Base-by-base conservation (phyloP, 2,888 invertebrate genomes). In the Cryptocephalus primarius region DNA sequence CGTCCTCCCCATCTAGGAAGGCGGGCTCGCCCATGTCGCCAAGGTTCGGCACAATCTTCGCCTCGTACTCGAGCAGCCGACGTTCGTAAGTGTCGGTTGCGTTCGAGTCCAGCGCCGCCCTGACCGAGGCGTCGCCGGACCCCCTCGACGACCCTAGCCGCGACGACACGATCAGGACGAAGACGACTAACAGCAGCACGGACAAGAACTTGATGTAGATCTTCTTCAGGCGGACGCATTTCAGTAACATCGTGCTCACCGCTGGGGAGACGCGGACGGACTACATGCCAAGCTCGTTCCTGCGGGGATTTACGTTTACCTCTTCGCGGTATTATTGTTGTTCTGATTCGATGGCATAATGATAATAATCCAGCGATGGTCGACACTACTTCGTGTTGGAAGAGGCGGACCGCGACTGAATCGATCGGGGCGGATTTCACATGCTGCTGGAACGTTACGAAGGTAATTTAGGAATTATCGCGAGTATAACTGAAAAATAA, bases 1-100 rank as follows among this genome's bases (percentile, higher is more conserved):
- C 87, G 41, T 88, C 86, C 32, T 75, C 72, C 1, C 82, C 84
- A 9, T 73, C 70, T 9, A 91, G 72, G 54, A 72, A 72, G 0
- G 84, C 85, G 0, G 85, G 77, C 10, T 74, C 75, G 0, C 85
- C 91, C 43, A 77, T 73, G 55, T 86, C 82, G 1, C 91, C 91
- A 40, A 90, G 69, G 2, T 82, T 82, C 4, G 76, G 74, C 11
- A 83, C 73, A 47, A 88, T 80, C 55, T 77, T 75, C 11, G 73
- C 71, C 54, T 86, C 79, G 61, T 87, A 69, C 34, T 58, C 54
- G 31, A 38, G 41, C 32, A 65, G 31, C 40, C 51, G 49, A 14
- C 48, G 43, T 41, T 65, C 65, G 40, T 54, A 58, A 22, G 47
- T 31, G 22, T 52, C 48, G 33, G 50, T 51, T n/a, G 48, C 41